phyloP scores from a whole-genome alignment of 2,113 vertebrate genomes.

The Pithys albifrons region DNA sequence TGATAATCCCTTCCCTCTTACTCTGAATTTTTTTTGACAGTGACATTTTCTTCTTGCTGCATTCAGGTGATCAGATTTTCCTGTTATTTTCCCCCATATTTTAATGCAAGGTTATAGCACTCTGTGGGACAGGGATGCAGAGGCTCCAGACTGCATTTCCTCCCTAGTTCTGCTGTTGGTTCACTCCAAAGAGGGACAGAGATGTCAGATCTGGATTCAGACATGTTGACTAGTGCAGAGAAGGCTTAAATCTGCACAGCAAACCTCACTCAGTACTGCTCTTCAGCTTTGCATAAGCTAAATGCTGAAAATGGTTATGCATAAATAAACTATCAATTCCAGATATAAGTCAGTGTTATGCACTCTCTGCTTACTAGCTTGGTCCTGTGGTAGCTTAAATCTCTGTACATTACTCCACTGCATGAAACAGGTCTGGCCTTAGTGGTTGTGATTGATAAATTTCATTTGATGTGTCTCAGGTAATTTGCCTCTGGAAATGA shows the following conservation, averaged over 20 bases:
- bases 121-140: accelerated
- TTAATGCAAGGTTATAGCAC: background rate
- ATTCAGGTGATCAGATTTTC: background rate
- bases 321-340: background rate
- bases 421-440: background rate
- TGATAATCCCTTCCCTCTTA: background rate
- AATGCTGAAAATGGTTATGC: background rate
- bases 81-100: background rate
- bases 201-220: background rate
- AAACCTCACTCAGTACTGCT: background rate
- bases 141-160: background rate
- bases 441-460: background rate
- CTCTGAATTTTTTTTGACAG: background rate
- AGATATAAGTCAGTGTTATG: background rate
- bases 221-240: background rate
- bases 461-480: background rate
- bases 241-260: background rate
- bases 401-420: background rate
- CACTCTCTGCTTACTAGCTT: background rate
- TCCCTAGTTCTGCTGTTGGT: background rate
- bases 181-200: background rate
- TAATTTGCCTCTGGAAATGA: background rate
- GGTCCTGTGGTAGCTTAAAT: background rate
- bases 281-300: background rate
- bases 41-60: background rate